Evolutionary conservation across 1,140 invertebrate species (phyloP), one percentile per base, ranked within the genome.

Genomic region (Steinernema khuongi): DNA sequence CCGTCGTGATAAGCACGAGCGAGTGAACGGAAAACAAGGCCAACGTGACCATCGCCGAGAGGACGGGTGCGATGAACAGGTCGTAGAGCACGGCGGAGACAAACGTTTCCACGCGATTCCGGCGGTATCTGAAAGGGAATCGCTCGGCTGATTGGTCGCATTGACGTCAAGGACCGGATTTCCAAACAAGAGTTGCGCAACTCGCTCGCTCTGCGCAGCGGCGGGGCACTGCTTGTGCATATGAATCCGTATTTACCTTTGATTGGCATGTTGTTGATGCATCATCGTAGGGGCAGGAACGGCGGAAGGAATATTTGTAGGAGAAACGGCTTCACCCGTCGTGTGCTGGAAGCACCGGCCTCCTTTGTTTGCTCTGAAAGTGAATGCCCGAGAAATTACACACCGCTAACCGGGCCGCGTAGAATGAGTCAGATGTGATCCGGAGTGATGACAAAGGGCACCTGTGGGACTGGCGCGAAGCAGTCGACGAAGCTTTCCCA

Each of bases 101-200:
- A 60, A 60, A 60, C 50, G 14, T 60, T 60, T 60, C 50, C 50
- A 60, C 50, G 50, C 50, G 11, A 26, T 60, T 60, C 50, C 2
- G 50, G 7, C 50, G 50, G 50, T 60, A 60, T 60, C 50, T 60
- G 50, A 60, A 60, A 17, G 19, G 11, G 4, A 22, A 60, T 17
- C 4, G 11, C 22, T 14, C 50, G 50, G 26, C 26, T 60, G 26
- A 22, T 60, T 60, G 50, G 4, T 7, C 7, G 50, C 22, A 22
- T n/a, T 60, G 50, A 60, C 50, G 50, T 60, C 50, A 60, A 60
- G 26, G 50, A 60, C 50, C 50, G 50, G 50, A 60, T 60, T 26
- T 60, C 50, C 50, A 60, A 60, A 60, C 50, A n/a, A n/a, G n/a
- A n/a, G n/a, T 60, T 26, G 50, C 50, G 36, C n/a, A 7, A 41